Evolutionary conservation across 2,888 invertebrate species (phyloP).

Genomic region (Eupithecia tripunctaria): DNA sequence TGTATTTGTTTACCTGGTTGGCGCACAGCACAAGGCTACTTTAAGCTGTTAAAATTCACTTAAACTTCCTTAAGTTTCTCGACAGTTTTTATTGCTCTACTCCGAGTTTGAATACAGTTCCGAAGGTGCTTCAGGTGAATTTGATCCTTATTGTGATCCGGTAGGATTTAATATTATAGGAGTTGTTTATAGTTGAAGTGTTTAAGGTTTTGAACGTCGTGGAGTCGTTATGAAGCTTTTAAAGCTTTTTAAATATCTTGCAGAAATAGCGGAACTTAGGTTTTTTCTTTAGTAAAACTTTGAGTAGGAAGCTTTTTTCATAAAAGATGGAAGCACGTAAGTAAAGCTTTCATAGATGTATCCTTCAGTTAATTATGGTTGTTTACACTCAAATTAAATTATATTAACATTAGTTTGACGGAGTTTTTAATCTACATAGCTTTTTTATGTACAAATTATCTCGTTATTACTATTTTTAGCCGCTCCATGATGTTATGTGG

Average conservation of each 20-base stretch:
- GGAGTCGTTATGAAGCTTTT: constrained; percentile 8
- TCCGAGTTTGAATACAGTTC: constrained; percentile 29
- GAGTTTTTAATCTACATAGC: background rate
- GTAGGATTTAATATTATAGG: constrained; percentile 15
- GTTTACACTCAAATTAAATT: background rate
- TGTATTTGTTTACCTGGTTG: constrained; percentile 1
- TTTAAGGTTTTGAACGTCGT: constrained; percentile 4
- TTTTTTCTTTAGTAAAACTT: background rate
- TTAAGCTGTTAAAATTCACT: constrained; percentile 32
- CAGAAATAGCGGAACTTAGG: background rate
- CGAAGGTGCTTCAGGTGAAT: constrained; percentile 23
- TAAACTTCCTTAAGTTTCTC: constrained; percentile 21
- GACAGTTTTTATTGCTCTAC: constrained; percentile 28
- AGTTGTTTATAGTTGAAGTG: constrained; percentile 14
- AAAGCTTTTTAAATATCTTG: background rate
- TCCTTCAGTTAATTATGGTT: background rate
- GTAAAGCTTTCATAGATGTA: background rate
- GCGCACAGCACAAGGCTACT: constrained; percentile 9
- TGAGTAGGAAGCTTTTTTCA: background rate
- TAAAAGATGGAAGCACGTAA: background rate
- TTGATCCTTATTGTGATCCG: constrained; percentile 23
- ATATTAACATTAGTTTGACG: background rate
- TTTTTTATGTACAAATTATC: background rate
- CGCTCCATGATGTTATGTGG: too few species aligned
- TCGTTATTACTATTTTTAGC: too few species aligned